Evolutionary conservation across 1,140 invertebrate species (phyloP), one percentile per base, ranked within the genome.

Genomic region (Helicoverpa armigera): DNA sequence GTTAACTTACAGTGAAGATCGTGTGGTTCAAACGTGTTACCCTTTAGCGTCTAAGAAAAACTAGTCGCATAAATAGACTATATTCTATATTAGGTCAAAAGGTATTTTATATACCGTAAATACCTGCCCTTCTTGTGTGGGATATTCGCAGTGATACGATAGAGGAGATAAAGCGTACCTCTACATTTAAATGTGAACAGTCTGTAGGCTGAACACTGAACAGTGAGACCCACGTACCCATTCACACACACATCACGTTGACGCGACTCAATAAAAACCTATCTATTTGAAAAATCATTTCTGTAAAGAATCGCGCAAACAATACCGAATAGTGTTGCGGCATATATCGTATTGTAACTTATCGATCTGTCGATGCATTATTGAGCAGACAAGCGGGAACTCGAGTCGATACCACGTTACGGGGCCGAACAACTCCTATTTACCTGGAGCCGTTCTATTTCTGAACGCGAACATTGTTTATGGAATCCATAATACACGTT

Each of bases 291-390:
- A 48, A 75, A 75, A 75, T 75, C 73, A 75, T 61, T 75, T 61
- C 56, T 48, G 73, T 73, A 73, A 73, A 75, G 73, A 75, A 75
- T 61, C 56, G 63, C 56, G 54, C 73, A 61, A 81, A 70, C 69
- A 61, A 80, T 80, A 80, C 54, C 51, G 70, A 74, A 65, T 77
- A 77, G 82, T 84, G 82, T 74, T 86, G 85, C 77, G 77, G 82
- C 67, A 65, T 48, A 82, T 67, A 65, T 77, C 51, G 82, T 72
- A 75, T 76, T 81, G 79, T 84, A 83, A 84, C 56, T 81, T 91
- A 92, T 93, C 90, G 90, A 93, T 90, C 86, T 80, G 76, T 61
- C 84, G 87, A 81, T 93, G 89, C 87, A 93, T 93, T 92, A 92
- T 93, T 93, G 89, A 93, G 83, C 60, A 80, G 81, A 76, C 82